Percentiles rank a stretch among this genome's conserved stretches.
phyloP scores from a whole-genome alignment of 2,797 vertebrate genomes.

The Falco naumanni region DNA sequence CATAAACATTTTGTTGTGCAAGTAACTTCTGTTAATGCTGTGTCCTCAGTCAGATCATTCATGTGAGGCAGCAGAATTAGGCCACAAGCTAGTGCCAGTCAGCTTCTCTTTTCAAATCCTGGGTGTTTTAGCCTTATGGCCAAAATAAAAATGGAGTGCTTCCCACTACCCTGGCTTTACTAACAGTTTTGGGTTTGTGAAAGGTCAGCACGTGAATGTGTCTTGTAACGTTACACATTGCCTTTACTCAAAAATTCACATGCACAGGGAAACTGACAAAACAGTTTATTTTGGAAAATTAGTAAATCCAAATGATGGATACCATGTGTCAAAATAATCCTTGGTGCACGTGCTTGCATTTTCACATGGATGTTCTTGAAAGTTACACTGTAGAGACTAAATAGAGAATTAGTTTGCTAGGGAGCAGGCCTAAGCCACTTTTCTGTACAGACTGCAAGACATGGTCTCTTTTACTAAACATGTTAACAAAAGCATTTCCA shows the following conservation, averaged over 20 bases:
- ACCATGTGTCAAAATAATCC: conserved; percentile 69
- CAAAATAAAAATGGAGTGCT: background rate
- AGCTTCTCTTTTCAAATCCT: background rate
- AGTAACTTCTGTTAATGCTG: accelerated
- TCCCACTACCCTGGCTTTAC: background rate
- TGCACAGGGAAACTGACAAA: conserved; percentile 46
- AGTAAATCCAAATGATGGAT: conserved; percentile 68
- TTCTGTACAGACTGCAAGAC: background rate
- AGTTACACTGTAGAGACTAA: conserved; percentile 5
- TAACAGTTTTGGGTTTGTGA: conserved; percentile 1
- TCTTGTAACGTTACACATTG: conserved; percentile 32
- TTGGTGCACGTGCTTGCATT: conserved; percentile 43
- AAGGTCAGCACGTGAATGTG: background rate
- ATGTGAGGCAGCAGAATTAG: background rate
- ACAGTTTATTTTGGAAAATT: conserved; percentile 67
- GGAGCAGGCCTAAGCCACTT: background rate
- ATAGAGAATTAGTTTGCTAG: background rate
- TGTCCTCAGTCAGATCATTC: accelerated
- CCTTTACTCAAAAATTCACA: conserved; percentile 34
- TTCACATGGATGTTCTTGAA: conserved; percentile 20
- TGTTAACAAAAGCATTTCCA: background rate
- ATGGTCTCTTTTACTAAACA: background rate
- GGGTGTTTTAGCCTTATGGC: background rate
- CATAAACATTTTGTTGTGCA: background rate
- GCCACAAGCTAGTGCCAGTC: background rate